phyloP scores from a whole-genome alignment of 2,113 vertebrate species.

The Pygoscelis antarcticus region DNA sequence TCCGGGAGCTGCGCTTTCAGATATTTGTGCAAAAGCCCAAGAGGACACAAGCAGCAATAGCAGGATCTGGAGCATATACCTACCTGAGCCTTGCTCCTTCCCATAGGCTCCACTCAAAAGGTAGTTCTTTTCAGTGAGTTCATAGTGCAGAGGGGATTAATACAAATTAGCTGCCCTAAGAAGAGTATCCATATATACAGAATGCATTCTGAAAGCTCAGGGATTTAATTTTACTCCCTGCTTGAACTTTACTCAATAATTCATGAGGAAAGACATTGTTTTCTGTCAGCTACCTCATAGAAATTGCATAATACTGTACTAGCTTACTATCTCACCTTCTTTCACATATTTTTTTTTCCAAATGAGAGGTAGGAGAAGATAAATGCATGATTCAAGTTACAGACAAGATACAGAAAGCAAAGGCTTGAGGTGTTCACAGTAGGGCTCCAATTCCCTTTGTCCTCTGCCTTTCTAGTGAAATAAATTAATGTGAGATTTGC shows the following conservation, averaged over 20 bases:
- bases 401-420: not conserved
- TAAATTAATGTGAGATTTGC: not conserved
- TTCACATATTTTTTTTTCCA: accelerated
- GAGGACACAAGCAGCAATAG: not conserved
- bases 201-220: not conserved
- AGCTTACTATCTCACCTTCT: not conserved
- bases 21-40: not conserved
- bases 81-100: not conserved
- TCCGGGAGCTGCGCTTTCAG: not conserved
- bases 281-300: not conserved
- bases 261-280: not conserved
- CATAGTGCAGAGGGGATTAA: not conserved
- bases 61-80: not conserved
- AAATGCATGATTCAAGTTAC: not conserved
- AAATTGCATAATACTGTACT: not conserved
- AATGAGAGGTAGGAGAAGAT: not conserved
- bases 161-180: not conserved
- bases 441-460: not conserved
- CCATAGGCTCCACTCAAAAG: not conserved
- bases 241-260: not conserved
- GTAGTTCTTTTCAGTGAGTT: not conserved
- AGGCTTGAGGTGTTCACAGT: not conserved
- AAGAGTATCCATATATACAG: not conserved
- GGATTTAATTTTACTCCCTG: not conserved
- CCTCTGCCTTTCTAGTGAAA: not conserved